phyloP scores from a whole-genome alignment of 2,113 vertebrate genomes.

The Bubo bubo region DNA sequence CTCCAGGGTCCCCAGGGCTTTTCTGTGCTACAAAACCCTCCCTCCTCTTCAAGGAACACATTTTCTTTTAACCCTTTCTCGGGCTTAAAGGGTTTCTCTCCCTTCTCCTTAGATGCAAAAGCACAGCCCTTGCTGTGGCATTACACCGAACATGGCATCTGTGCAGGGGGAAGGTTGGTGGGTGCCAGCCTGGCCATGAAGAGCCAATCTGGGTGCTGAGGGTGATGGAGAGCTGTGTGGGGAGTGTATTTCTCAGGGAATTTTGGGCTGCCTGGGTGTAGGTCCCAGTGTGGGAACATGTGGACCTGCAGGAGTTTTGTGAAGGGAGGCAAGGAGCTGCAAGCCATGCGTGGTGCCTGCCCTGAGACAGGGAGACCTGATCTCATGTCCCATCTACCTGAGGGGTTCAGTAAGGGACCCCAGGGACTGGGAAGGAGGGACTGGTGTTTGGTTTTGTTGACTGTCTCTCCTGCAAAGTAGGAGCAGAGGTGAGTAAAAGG shows the following conservation, averaged over 20 bases:
- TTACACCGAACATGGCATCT: not conserved
- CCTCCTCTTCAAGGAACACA: not conserved
- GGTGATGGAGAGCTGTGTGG: not conserved
- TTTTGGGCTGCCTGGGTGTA: not conserved
- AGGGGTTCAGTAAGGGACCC: not conserved
- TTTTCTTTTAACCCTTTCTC: not conserved
- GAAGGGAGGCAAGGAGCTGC: not conserved
- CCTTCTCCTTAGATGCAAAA: not conserved
- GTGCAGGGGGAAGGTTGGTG: not conserved
- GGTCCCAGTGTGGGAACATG: rapidly evolving
- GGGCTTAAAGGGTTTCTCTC: not conserved
- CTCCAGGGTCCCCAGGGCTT: not conserved
- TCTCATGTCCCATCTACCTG: not conserved
- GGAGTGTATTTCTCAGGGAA: not conserved
- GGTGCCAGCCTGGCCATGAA: not conserved
- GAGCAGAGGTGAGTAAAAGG: not conserved
- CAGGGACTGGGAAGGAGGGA: not conserved
- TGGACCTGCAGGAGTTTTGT: not conserved
- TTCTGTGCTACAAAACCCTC: not conserved
- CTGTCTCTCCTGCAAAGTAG: not conserved
- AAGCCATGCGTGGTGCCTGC: not conserved
- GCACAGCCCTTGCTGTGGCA: not conserved
- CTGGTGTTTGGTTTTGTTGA: not conserved
- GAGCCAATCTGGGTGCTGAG: not conserved
- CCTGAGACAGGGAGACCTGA: not conserved